Conservation (phyloP, 2,888 invertebrate genomes). For the Parelbella ahira region DNA sequence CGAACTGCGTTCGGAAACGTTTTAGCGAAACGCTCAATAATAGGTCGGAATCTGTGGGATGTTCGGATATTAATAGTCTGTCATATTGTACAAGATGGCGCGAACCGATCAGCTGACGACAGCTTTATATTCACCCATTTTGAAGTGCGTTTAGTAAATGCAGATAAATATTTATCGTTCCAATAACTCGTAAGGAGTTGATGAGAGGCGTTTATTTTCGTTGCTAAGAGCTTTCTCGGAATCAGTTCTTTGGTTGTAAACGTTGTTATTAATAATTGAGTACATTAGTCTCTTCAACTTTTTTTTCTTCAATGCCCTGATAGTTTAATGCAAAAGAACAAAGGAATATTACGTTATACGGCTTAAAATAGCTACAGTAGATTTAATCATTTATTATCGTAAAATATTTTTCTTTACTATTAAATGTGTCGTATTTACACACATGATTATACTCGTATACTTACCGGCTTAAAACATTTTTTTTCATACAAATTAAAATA, state of each 20-base stretch:
- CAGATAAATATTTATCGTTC: slow-evolving; percentile 71
- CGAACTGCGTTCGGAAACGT: slow-evolving; percentile 42
- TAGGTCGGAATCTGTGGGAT: slow-evolving; percentile 32
- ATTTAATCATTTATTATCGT: too few relatives aligned
- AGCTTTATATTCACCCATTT: slow-evolving; percentile 66
- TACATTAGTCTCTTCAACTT: too few relatives aligned
- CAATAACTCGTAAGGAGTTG: slow-evolving; percentile 48
- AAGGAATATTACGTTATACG: too few relatives aligned
- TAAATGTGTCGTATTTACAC: too few relatives aligned
- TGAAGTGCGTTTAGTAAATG: slow-evolving; percentile 74
- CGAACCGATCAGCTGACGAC: slow-evolving; percentile 62
- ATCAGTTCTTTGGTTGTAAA: slow-evolving; percentile 25
- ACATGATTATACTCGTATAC: too few relatives aligned
- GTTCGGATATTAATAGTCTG: slow-evolving; percentile 47
- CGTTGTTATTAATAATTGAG: slow-evolving; percentile 24
- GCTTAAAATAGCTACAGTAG: too few relatives aligned
- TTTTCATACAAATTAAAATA: too few relatives aligned
- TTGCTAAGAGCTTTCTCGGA: slow-evolving; percentile 37
- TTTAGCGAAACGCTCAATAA: slow-evolving; percentile 40
- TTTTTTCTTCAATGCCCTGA: too few relatives aligned
- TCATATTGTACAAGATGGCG: slow-evolving; percentile 58
- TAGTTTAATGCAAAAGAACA: too few relatives aligned
- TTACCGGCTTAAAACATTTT: too few relatives aligned
- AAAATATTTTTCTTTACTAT: too few relatives aligned
- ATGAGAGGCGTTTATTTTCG: slow-evolving; percentile 58